Conservation (phyloP, 2,888 invertebrate genomes). For the Drosophila putrida region DNA sequence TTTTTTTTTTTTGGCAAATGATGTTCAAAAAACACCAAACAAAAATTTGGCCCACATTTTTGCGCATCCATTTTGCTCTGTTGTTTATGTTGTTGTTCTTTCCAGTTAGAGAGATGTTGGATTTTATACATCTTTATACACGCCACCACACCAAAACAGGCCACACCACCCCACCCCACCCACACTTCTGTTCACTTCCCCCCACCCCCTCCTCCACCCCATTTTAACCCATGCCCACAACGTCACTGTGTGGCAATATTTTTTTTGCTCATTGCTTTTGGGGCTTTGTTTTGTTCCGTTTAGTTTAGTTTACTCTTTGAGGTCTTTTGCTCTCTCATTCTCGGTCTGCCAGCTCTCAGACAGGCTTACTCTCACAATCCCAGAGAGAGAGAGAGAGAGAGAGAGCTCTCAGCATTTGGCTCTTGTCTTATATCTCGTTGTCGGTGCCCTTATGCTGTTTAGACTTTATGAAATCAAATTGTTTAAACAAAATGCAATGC, state of each 20-base stretch:
- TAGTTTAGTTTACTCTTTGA: constrained; percentile 33
- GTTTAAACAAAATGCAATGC: constrained; percentile 59
- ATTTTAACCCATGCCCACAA: constrained; percentile 10
- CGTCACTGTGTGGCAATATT: constrained; percentile 49
- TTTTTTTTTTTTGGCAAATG: constrained; percentile 25
- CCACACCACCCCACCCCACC: neutral
- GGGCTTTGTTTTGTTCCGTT: constrained; percentile 56
- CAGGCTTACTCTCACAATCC: neutral
- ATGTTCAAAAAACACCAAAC: constrained; percentile 36
- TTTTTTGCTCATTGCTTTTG: constrained; percentile 38
- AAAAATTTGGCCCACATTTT: constrained; percentile 67
- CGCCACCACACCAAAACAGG: too few relatives aligned
- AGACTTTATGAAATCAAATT: constrained; percentile 46
- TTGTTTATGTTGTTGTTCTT: constrained; percentile 31
- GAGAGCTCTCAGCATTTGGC: constrained; percentile 30
- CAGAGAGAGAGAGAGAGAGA: neutral
- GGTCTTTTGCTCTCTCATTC: constrained; percentile 4
- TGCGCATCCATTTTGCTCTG: constrained; percentile 52
- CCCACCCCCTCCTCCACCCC: constrained; percentile 8
- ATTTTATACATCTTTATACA: constrained; percentile 17
- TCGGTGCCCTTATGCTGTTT: constrained; percentile 28
- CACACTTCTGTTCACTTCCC: neutral
- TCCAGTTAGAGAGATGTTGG: constrained; percentile 47
- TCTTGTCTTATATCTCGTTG: constrained; percentile 9
- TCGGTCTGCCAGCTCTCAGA: constrained; percentile 18